Evolutionary conservation across 2,888 invertebrate genomes (phyloP).

Genomic region (Amphipoea oculea): DNA sequence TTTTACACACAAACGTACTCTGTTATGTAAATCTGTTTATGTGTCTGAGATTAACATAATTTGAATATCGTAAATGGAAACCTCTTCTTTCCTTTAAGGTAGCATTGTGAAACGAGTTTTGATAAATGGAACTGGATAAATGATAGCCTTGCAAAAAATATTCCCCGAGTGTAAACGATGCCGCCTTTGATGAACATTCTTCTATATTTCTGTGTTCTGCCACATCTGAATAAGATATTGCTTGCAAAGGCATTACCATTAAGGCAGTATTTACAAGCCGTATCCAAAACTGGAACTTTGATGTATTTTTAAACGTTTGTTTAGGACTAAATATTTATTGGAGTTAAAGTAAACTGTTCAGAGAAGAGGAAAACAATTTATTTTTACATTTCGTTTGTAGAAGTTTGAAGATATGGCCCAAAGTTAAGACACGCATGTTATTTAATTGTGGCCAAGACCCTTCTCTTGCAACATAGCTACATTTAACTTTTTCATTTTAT

Average conservation of each 20-base stretch:
- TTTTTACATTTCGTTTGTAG: constrained; percentile 44
- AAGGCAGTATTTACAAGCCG: constrained; percentile 31
- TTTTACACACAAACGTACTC: constrained; percentile 11
- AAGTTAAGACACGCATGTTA: constrained; percentile 28
- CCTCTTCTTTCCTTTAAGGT: constrained; percentile 38
- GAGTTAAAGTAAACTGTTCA: constrained; percentile 54
- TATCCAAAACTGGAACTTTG: constrained; percentile 53
- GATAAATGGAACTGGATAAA: constrained; percentile 33
- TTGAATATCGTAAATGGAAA: constrained; percentile 38
- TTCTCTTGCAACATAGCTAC: constrained; percentile 22
- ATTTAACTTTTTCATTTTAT: constrained; percentile 25
- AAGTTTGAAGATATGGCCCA: constrained; percentile 30
- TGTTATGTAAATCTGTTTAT: constrained; percentile 36
- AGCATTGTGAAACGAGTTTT: constrained; percentile 47
- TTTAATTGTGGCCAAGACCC: constrained; percentile 34
- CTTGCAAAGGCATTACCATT: constrained; percentile 25
- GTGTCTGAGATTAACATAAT: constrained; percentile 35
- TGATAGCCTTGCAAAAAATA: constrained; percentile 33
- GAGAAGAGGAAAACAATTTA: constrained; percentile 49
- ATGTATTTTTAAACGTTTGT: constrained; percentile 64
- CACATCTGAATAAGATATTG: constrained; percentile 27
- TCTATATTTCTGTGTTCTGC: constrained; percentile 12
- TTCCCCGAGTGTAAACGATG: constrained; percentile 8
- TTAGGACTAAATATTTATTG: constrained; percentile 59
- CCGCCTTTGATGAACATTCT: constrained; percentile 40